Evolutionary conservation across 2,888 invertebrate species (phyloP).

Genomic region (Meiosimyza decipiens): DNA sequence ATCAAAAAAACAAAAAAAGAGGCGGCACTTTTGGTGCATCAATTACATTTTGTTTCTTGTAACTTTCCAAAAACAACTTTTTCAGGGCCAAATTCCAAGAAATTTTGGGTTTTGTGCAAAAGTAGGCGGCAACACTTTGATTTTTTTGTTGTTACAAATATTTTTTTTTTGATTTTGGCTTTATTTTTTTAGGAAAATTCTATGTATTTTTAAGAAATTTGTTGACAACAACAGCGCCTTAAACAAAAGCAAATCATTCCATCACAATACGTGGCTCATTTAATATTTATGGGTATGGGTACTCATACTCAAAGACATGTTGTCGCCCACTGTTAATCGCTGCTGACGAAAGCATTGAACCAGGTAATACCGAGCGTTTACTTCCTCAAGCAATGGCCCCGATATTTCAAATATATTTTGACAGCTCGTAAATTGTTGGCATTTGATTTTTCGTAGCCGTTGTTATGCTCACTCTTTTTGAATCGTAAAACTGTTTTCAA

Average conservation of each 20-base stretch:
- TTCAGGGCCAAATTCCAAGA: too few relatives aligned
- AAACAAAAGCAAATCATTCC: not conserved
- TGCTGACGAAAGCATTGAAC: not conserved
- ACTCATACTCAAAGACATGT: not conserved
- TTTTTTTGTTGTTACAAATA: not conserved
- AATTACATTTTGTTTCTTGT: not conserved
- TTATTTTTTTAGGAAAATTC: not conserved
- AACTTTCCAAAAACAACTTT: not conserved
- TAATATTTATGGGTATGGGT: not conserved
- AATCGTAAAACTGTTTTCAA: constrained; percentile 16
- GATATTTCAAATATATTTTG: constrained; percentile 21
- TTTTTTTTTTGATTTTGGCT: not conserved
- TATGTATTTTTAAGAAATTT: constrained; percentile 2
- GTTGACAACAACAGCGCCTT: not conserved
- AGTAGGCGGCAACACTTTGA: constrained; percentile 12
- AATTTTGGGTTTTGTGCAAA: not conserved
- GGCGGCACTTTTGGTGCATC: constrained; percentile 2
- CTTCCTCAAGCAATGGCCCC: not conserved
- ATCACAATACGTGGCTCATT: not conserved
- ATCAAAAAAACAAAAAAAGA: not conserved
- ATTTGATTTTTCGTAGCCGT: not conserved
- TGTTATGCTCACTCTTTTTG: constrained; percentile 11
- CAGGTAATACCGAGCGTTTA: constrained; percentile 1
- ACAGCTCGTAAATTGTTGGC: constrained; percentile 17
- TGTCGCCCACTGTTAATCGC: constrained; percentile 1